phyloP scores from a whole-genome alignment of 2,797 vertebrate species.

The Centropyge bicolor region DNA sequence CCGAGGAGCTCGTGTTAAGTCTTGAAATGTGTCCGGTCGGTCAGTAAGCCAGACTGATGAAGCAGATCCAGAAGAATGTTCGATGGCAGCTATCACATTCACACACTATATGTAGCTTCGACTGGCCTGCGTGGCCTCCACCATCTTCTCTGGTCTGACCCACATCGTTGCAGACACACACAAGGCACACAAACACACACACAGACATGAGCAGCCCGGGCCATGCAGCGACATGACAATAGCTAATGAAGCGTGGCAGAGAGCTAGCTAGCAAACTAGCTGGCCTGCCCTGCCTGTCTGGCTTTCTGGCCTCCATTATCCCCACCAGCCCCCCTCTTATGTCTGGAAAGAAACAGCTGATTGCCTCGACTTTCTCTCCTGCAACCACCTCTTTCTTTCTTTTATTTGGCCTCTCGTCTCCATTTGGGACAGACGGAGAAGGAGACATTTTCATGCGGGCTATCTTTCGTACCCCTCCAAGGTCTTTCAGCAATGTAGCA shows the following conservation, averaged over 20 bases:
- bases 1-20: slow-evolving; percentile 29
- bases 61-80: slow-evolving; percentile 27
- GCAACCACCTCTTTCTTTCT: slow-evolving; percentile 3
- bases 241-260: slow-evolving; percentile 75
- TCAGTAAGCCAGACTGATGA: slow-evolving; percentile 32
- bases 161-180: slow-evolving; percentile 45
- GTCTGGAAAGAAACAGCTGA: slow-evolving; percentile 34
- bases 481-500: slow-evolving; percentile 21
- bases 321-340: slow-evolving; percentile 28
- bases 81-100: slow-evolving; percentile 33
- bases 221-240: slow-evolving; percentile 65
- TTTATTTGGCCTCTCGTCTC: slow-evolving; percentile 16
- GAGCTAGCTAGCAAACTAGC: slow-evolving; percentile 58
- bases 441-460: slow-evolving; percentile 16
- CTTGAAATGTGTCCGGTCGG: slow-evolving; percentile 53
- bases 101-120: slow-evolving; percentile 31
- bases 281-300: slow-evolving; percentile 62
- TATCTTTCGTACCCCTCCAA: neutral
- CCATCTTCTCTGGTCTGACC: slow-evolving; percentile 68
- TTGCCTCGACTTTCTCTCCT: slow-evolving; percentile 28
- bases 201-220: slow-evolving; percentile 28
- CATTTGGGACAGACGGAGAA: slow-evolving; percentile 1
- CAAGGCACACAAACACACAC: slow-evolving; percentile 23
- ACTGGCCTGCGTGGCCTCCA: slow-evolving; percentile 60
- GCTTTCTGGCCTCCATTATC: slow-evolving; percentile 67